A percentile compares a stretch with the other conserved stretches of the same genome.
phyloP scores from a whole-genome alignment of 2,888 invertebrate genomes.

The Kryphioiulus occultus region DNA sequence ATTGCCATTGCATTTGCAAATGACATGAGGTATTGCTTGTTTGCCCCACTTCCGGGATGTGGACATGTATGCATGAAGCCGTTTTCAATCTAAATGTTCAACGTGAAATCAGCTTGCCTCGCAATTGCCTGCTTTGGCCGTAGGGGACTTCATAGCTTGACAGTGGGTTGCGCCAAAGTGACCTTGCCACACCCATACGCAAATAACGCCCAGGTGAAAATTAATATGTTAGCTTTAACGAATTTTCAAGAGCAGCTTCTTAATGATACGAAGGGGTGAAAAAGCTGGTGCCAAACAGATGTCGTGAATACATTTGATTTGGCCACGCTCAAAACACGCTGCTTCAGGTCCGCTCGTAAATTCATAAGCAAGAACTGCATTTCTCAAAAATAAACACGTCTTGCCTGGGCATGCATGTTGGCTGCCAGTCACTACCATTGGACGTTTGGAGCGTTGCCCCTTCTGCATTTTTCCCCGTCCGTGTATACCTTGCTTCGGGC shows the following conservation, averaged over 20 bases:
- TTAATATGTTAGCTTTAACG: constrained; percentile 30
- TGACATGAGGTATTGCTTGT: background rate
- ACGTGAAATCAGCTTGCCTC: background rate
- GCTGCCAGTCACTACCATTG: background rate
- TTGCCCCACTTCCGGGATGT: background rate
- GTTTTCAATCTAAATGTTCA: background rate
- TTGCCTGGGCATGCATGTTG: background rate
- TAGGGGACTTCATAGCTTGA: background rate
- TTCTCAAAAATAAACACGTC: background rate
- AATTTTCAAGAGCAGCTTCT: constrained; percentile 9
- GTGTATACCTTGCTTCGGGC: background rate
- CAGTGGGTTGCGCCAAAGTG: constrained; percentile 29
- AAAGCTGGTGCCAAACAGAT: background rate
- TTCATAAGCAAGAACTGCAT: background rate
- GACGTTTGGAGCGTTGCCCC: constrained; percentile 24
- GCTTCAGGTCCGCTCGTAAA: background rate
- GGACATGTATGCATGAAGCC: background rate
- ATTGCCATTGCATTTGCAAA: too few species aligned
- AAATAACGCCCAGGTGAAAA: constrained; percentile 18
- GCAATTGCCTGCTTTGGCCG: constrained; percentile 18
- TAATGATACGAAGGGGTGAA: background rate
- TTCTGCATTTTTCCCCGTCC: background rate
- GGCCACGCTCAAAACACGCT: background rate
- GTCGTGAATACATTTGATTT: background rate
- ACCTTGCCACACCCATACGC: background rate